Percentiles rank a stretch among this genome's conserved stretches.
Evolutionary conservation across 2,797 vertebrate genomes (phyloP).

Genomic region (Halcyon chelicuti): DNA sequence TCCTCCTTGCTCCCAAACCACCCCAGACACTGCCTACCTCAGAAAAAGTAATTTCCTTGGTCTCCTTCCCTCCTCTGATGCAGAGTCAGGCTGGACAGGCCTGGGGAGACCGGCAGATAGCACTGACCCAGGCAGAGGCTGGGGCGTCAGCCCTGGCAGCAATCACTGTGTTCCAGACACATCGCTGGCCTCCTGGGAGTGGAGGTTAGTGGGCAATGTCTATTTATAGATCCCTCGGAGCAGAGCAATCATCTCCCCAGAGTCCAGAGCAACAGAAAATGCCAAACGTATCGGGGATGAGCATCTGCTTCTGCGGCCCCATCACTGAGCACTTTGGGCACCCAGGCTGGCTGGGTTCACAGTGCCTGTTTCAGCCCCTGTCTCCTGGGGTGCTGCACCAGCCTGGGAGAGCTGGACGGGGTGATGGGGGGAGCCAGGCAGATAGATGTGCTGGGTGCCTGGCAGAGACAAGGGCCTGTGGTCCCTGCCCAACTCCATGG

Average conservation of each 20-base stretch:
- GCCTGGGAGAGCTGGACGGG: not conserved
- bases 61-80: not conserved
- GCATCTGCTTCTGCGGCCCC: not conserved
- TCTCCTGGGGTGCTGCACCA: not conserved
- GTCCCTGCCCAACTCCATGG: not conserved
- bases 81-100: not conserved
- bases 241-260: constrained; percentile 22
- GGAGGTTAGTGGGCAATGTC: not conserved
- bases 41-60: not conserved
- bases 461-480: rapidly evolving
- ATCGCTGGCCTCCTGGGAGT: not conserved
- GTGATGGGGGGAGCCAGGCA: not conserved
- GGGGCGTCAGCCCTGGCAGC: not conserved
- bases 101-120: not conserved
- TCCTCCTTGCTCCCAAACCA: not conserved
- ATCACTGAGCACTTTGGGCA: not conserved
- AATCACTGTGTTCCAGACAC: not conserved
- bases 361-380: not conserved
- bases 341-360: not conserved
- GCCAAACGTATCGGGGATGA: not conserved
- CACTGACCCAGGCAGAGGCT: not conserved
- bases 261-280: constrained; percentile 11
- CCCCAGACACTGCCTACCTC: not conserved
- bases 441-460: rapidly evolving
- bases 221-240: constrained; percentile 29